phyloP scores from a whole-genome alignment of 2,888 invertebrate genomes.

The Dicycla oo region DNA sequence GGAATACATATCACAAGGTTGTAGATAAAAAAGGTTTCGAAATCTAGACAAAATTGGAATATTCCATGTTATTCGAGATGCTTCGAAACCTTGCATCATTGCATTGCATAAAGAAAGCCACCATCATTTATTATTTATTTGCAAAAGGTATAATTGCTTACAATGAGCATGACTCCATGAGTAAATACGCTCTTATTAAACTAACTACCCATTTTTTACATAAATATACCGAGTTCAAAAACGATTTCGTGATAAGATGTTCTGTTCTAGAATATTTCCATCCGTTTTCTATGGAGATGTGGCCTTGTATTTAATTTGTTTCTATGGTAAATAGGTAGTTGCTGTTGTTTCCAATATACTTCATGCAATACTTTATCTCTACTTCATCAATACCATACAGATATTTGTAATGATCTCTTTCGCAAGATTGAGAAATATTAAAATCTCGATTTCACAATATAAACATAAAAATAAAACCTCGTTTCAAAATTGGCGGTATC shows the following conservation, averaged over 20 bases:
- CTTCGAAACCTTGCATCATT: constrained; percentile 5
- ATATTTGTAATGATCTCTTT: constrained; percentile 9
- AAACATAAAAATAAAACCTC: constrained; percentile 18
- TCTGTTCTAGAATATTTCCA: constrained; percentile 31
- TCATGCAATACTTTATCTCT: constrained; percentile 14
- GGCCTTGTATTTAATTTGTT: constrained; percentile 4
- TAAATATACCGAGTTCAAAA: not conserved
- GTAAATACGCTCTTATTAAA: not conserved
- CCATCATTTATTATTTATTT: not conserved
- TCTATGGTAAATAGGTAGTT: not conserved
- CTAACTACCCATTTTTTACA: not conserved
- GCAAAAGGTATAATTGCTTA: not conserved
- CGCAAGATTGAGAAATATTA: constrained; percentile 31
- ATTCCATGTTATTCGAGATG: constrained; percentile 14
- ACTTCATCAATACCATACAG: constrained; percentile 1
- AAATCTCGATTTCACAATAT: constrained; percentile 43
- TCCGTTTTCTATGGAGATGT: not conserved
- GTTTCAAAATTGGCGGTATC: constrained; percentile 81
- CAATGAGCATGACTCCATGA: not conserved
- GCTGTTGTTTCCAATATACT: not conserved
- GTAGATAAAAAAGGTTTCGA: not conserved
- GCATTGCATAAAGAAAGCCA: not conserved
- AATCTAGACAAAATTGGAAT: not conserved
- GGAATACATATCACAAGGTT: not conserved
- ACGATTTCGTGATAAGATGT: not conserved